Evolutionary conservation across 2,797 vertebrate species (phyloP).

Genomic region (Rhincodon typus): DNA sequence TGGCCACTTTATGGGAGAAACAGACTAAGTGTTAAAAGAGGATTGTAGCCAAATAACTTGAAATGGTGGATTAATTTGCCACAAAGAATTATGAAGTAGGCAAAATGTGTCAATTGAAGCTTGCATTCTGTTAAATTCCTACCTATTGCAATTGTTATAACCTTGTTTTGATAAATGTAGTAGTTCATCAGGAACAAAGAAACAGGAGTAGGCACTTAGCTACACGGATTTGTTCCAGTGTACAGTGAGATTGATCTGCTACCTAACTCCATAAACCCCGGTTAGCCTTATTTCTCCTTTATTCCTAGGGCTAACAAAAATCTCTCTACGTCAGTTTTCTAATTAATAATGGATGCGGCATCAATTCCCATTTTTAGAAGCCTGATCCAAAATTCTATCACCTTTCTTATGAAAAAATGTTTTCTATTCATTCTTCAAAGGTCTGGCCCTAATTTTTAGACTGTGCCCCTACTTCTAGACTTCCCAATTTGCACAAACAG

Average conservation of each 20-base stretch:
- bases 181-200: neutral
- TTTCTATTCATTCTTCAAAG: neutral
- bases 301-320: neutral
- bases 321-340: neutral
- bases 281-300: neutral
- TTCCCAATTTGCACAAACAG: neutral
- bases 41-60: neutral
- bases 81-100: neutral
- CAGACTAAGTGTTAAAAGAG: neutral
- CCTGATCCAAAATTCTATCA: neutral
- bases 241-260: neutral
- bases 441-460: neutral
- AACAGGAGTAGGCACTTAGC: neutral
- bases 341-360: neutral
- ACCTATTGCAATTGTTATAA: neutral
- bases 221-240: neutral
- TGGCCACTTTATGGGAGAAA: neutral
- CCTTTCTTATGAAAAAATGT: neutral
- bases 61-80: neutral
- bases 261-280: neutral
- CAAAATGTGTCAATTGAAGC: neutral
- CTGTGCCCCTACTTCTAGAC: too few species aligned
- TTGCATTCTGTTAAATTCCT: neutral
- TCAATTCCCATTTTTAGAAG: neutral
- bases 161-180: neutral